Base-by-base conservation (phyloP, 2,888 invertebrate genomes). In the Mallateleia sp. region DNA sequence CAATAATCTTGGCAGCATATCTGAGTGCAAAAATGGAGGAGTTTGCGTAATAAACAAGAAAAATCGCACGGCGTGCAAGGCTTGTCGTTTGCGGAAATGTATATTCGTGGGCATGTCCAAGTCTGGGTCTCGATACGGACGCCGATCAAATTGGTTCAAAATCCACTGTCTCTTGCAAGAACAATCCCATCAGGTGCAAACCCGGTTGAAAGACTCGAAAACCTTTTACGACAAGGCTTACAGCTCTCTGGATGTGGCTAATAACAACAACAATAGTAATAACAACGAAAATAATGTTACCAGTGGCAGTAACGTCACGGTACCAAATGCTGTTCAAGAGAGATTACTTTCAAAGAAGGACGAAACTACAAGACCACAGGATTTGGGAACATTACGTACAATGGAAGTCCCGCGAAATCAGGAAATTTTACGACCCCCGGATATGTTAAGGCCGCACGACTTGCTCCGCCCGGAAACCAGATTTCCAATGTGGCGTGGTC, bases 91-190 rank as follows among this genome's bases (percentile, higher is more conserved):
- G 91, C 96, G 98, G 89, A 98, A 98, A 95, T 98, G 98, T 92
- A 96, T 98, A 14, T 95, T 97, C 89, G 98, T 98, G 52, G 98
- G 98, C 74, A 98, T 98, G 98, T 98, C 98, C 5, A 28, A 28
- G 28, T 28, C 28, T 28, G 28, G 28, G 5, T 28, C 28, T 28
- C 28, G 28, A 28, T 98, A 98, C 94, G 98, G 98, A 0, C 96
- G 98, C 28, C 96, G 98, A 69, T 98, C 98, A 66, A 98, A 98
- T 95, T 98, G 98, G 98, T 98, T 98, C 96, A 98, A 98, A 95
- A 98, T 98, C 90, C 98, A 98, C 94, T 98, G 98, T 90, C 95
- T 96, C 6, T 95, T 96, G 2, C 96, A 96, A 90, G 96, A 96
- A 86, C 96, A 95, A 52, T 92, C 94, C 14, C 95, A 95, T 45